phyloP scores from a whole-genome alignment of 2,797 vertebrate genomes.

The Rhincodon typus region DNA sequence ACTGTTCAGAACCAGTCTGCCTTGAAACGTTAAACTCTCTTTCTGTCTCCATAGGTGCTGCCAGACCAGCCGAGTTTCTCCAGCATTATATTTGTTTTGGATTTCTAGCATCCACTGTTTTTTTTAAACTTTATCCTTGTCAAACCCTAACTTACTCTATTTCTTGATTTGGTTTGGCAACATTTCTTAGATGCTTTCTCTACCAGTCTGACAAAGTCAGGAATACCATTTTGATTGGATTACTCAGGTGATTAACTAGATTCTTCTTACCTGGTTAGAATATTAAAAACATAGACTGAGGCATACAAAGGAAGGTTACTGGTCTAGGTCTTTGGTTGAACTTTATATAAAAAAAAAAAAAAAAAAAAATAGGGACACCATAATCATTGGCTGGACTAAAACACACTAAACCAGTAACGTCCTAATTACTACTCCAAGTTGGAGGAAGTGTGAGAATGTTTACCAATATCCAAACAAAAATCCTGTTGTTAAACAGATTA shows the following conservation, averaged over 20 bases:
- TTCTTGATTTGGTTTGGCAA: neutral
- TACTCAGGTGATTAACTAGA: no score
- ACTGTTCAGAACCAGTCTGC: no score
- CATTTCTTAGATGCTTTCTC: neutral
- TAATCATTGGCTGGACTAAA: neutral
- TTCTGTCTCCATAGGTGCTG: no score
- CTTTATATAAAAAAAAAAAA: neutral
- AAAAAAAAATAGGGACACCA: neutral
- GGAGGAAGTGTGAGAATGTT: neutral
- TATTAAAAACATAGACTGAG: no score
- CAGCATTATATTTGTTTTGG: no score
- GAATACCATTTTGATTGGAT: no score
- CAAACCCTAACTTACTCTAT: neutral
- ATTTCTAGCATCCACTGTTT: no score
- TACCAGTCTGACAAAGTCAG: neutral
- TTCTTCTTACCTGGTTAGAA: no score
- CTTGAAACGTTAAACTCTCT: no score
- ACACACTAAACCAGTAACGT: neutral
- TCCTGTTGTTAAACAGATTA: neutral
- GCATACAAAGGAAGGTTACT: neutral
- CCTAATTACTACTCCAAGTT: neutral
- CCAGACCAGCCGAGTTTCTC: no score
- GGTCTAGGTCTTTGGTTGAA: neutral
- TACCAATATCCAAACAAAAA: neutral
- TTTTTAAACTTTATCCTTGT: neutral